phyloP scores from a whole-genome alignment of 2,888 invertebrate genomes.

The Abrostola tripartita region DNA sequence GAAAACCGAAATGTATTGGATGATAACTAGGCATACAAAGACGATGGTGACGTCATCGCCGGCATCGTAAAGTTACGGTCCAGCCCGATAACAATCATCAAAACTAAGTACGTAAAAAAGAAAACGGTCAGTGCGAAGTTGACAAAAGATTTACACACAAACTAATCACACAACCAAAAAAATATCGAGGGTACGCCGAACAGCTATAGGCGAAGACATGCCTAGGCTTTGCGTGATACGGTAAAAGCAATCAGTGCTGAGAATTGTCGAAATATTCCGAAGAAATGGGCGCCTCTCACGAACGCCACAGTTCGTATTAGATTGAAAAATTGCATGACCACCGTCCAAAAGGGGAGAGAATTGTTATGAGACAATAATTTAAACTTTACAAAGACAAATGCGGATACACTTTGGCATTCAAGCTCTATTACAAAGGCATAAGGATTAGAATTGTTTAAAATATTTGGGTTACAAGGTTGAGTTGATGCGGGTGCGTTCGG shows the following conservation, averaged over 20 bases:
- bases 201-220: conserved; percentile 19
- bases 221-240: conserved; percentile 33
- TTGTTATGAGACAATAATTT: conserved; percentile 56
- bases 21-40: not conserved
- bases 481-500: conserved; percentile 73
- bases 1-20: not conserved
- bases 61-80: conserved; percentile 7
- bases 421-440: conserved; percentile 57
- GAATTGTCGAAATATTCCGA: conserved; percentile 38
- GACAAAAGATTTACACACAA: conserved; percentile 2
- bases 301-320: conserved; percentile 66
- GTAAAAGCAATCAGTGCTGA: conserved; percentile 50
- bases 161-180: conserved; percentile 29
- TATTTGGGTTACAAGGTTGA: conserved; percentile 39
- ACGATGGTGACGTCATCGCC: conserved; percentile 1
- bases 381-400: conserved; percentile 52
- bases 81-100: conserved; percentile 7
- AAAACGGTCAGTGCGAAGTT: conserved; percentile 8
- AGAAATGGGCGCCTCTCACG: conserved; percentile 60
- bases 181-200: conserved; percentile 35
- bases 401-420: conserved; percentile 40
- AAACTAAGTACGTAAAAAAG: conserved; percentile 7
- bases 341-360: conserved; percentile 52
- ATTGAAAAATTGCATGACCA: conserved; percentile 86
- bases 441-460: conserved; percentile 57